Percentiles rank a stretch among this genome's conserved stretches.
phyloP scores from a whole-genome alignment of 2,797 vertebrate species.

The Notolepis coatsorum region DNA sequence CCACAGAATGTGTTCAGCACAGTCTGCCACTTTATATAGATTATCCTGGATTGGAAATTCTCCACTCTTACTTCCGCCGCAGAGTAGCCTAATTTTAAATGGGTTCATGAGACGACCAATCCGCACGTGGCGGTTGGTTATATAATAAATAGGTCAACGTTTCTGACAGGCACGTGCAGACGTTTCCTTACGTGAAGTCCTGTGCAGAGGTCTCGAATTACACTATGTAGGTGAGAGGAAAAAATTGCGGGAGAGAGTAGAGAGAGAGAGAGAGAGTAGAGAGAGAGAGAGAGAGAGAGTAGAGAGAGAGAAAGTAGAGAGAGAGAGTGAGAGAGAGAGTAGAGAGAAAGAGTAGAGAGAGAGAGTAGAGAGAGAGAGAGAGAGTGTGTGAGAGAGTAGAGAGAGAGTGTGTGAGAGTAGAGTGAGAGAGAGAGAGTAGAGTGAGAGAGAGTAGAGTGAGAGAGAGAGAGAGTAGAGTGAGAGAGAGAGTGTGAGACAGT shows the following conservation, averaged over 20 bases:
- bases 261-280: neutral
- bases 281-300: slow-evolving; percentile 7
- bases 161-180: slow-evolving; percentile 69
- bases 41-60: no score
- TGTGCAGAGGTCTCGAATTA: slow-evolving; percentile 72
- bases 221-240: slow-evolving; percentile 66
- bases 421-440: neutral
- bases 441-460: neutral
- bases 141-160: slow-evolving; percentile 79
- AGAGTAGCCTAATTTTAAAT: slow-evolving; percentile 28
- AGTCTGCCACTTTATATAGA: no score
- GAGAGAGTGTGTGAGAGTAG: no score
- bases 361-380: no score
- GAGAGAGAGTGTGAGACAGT: slow-evolving; percentile 48
- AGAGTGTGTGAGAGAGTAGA: no score
- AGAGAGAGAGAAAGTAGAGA: slow-evolving; percentile 32
- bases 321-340: no score
- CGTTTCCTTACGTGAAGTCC: slow-evolving; percentile 74
- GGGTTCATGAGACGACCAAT: slow-evolving; percentile 51
- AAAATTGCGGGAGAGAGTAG: neutral
- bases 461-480: slow-evolving; percentile 6
- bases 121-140: slow-evolving; percentile 66
- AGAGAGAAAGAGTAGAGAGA: no score
- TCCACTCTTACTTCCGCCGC: neutral
- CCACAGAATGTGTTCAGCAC: no score